Conservation (phyloP, 2,888 invertebrate species). For the Rhabditophanes sp. region DNA sequence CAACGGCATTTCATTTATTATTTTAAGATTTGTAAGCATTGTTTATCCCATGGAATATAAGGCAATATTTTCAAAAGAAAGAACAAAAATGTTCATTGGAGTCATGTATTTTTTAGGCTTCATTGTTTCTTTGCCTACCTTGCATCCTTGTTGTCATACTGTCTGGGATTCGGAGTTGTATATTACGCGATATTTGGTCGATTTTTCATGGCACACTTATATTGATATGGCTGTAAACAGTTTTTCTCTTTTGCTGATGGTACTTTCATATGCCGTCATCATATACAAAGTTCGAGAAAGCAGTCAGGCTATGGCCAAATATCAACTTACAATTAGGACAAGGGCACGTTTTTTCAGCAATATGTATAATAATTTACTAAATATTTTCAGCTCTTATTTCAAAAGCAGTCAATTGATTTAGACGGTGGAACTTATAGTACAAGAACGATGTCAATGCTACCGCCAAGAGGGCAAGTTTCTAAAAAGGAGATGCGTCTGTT, state of each 20-base stretch:
- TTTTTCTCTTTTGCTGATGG: slow-evolving; percentile 29
- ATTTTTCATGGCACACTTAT: slow-evolving; percentile 21
- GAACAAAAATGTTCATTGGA: slow-evolving; percentile 7
- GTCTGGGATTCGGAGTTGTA: slow-evolving; percentile 27
- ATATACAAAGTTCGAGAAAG: slow-evolving; percentile 35
- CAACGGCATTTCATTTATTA: slow-evolving; percentile 1
- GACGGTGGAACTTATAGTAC: slow-evolving; percentile 1
- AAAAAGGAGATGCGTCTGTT: slow-evolving; percentile 37
- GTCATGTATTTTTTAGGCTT: slow-evolving; percentile 17
- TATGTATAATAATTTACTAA: slow-evolving; percentile 8
- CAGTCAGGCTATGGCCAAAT: slow-evolving; percentile 33
- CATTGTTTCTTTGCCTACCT: slow-evolving; percentile 29
- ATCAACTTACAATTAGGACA: slow-evolving; percentile 28
- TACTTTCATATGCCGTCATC: slow-evolving; percentile 37
- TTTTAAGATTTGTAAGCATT: slow-evolving; percentile 36
- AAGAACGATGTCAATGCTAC: slow-evolving; percentile 18
- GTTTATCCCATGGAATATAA: slow-evolving; percentile 41
- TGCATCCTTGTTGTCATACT: slow-evolving; percentile 36
- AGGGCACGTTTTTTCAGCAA: slow-evolving; percentile 18
- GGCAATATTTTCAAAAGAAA: slow-evolving; percentile 22
- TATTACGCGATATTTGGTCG: slow-evolving; percentile 16
- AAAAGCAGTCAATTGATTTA: too few species aligned
- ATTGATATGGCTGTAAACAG: slow-evolving; percentile 37
- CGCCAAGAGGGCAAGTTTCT: slow-evolving; percentile 31
- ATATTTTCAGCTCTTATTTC: too few species aligned